Conservation (phyloP, 2,797 vertebrate genomes). For the Moxostoma hubbsi region DNA sequence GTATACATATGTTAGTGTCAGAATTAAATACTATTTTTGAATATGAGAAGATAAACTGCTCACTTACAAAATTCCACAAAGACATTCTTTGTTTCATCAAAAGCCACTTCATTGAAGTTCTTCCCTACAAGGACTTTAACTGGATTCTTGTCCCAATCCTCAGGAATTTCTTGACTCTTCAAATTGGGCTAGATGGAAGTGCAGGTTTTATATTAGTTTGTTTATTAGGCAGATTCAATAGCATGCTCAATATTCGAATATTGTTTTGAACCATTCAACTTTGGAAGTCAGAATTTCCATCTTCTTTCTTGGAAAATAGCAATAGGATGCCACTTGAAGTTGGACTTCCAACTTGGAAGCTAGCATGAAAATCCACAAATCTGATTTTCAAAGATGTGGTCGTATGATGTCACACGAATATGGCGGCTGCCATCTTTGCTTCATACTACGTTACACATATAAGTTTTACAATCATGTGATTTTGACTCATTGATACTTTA, state of each 20-base stretch:
- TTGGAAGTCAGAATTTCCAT: not conserved
- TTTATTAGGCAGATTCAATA: not conserved
- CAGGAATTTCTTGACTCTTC: constrained; percentile 82
- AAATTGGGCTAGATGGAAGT: constrained; percentile 72
- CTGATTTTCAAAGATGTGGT: too few species aligned
- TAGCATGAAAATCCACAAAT: too few species aligned
- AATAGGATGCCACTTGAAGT: too few species aligned
- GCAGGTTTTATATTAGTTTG: too few species aligned
- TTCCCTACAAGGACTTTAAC: constrained; percentile 91
- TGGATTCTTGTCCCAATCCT: constrained; percentile 85
- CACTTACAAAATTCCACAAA: constrained; percentile 94
- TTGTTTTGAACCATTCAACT: not conserved
- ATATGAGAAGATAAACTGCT: not conserved
- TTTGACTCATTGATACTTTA: too few species aligned
- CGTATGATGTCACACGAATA: too few species aligned
- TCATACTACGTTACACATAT: too few species aligned
- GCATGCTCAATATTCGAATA: not conserved
- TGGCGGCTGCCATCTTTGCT: too few species aligned
- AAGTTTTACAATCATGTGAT: too few species aligned
- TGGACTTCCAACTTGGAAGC: too few species aligned
- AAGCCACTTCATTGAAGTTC: constrained; percentile 89
- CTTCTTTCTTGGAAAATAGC: not conserved
- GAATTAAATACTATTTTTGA: not conserved
- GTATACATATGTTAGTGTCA: not conserved
- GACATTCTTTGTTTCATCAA: constrained; percentile 88